Conservation (phyloP, 35 echinoderm and acorn worm species). For the Patiria miniata region DNA sequence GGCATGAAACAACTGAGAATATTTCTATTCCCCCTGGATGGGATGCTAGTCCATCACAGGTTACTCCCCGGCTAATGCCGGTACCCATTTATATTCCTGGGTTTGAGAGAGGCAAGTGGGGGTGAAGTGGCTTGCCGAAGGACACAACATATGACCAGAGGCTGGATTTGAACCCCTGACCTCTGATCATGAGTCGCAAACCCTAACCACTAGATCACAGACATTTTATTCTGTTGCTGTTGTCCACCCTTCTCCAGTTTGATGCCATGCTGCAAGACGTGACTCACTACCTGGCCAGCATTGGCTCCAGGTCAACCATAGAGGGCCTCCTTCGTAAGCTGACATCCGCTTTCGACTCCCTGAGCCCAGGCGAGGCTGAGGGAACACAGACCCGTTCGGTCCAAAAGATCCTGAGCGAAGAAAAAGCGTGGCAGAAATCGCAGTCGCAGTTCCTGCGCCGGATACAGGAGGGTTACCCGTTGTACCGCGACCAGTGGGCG, state of each 20-base stretch:
- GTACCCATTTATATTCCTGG: too few relatives aligned
- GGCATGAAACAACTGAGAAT: too few relatives aligned
- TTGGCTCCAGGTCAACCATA: slow-evolving; percentile 71
- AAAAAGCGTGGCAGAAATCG: slow-evolving; percentile 69
- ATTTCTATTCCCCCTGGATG: too few relatives aligned
- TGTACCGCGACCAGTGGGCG: slow-evolving; percentile 82
- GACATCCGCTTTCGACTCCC: slow-evolving; percentile 14
- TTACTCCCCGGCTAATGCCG: too few relatives aligned
- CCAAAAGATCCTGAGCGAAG: slow-evolving; percentile 32
- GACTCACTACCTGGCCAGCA: slow-evolving; percentile 73
- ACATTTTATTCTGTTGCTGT: too few relatives aligned
- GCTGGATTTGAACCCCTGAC: too few relatives aligned
- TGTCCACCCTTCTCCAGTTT: slow-evolving; percentile 18
- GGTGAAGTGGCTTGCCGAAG: too few relatives aligned
- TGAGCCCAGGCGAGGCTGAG: neutral
- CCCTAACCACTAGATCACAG: too few relatives aligned
- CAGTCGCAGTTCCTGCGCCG: slow-evolving; percentile 75
- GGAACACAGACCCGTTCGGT: slow-evolving; percentile 6
- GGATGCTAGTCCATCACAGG: too few relatives aligned
- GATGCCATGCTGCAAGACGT: slow-evolving; percentile 59
- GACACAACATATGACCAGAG: too few relatives aligned
- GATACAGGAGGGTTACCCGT: slow-evolving; percentile 69
- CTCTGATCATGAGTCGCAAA: too few relatives aligned
- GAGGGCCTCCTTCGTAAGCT: slow-evolving; percentile 67
- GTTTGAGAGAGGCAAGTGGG: too few relatives aligned